Evolutionary conservation across 2,113 vertebrate genomes (phyloP), one percentile per base, ranked within the genome.

Genomic region (Eupsittula cactorum): DNA sequence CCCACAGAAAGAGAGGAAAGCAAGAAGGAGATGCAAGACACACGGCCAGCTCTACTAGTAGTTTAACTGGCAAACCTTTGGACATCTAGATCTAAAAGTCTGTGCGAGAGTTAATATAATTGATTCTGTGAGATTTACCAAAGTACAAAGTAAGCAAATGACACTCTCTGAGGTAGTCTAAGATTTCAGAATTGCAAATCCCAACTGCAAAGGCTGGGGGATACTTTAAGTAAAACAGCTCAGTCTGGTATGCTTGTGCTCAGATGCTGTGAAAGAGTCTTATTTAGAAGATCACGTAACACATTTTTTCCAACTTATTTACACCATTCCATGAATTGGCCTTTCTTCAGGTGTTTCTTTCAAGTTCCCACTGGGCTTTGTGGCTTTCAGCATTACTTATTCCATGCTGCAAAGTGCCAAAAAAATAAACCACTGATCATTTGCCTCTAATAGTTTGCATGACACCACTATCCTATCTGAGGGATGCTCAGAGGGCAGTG

Each of bases 11-110:
- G 35, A 15, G 11, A 65, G 24, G 8, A 57, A 83, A 63, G 35
- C 2, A 3, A 75, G 62, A 49, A 63, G 0, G 0, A 82, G 19
- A 15, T 19, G 33, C n/a, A 65, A 60, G 44, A 50, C 42, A 37
- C 9, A 14, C 2, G 53, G 35, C 17, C 71, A 47, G 31, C 29
- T 86, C 37, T 52, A 18, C 10, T 47, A 90, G 6, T 6, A 49
- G 9, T 21, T 46, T 42, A n/a, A 0, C 3, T 46, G 13, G 17
- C 7, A 63, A n/a, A 59, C 10, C 12, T 59, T 60, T 35, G 39
- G 16, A 24, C 64, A 11, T 20, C 13, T 3, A 47, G 6, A 39
- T 35, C 44, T 52, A 27, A 55, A 39, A 25, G 49, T 33, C 46
- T 46, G 4, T 60, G 39, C 1, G 2, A 80, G 33, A 47, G 27